Evolutionary conservation across 1,140 invertebrate species (phyloP), one percentile per base, ranked within the genome.

Genomic region (Luehdorfia chinensis): DNA sequence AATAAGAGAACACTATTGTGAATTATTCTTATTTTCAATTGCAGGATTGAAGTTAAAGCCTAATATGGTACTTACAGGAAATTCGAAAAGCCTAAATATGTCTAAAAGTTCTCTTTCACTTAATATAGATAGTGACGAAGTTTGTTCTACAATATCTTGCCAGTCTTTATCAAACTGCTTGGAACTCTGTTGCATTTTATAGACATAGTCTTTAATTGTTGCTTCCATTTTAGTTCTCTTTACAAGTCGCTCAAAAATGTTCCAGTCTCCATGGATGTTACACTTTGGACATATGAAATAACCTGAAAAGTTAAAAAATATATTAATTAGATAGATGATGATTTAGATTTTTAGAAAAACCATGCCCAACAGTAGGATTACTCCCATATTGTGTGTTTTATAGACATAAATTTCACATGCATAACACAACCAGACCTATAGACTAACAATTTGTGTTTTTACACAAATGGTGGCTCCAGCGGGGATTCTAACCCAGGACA

Each of bases 211-310:
- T 55, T 79, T 80, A 1, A 75, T 49, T 16, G 55, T 48, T 23
- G 71, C 66, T 49, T 73, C 74, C 19, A 86, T 45, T 63, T 87
- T 89, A 46, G 72, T 65, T 44, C 84, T 73, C 23, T 66, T 76
- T 8, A 92, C 66, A 45, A 88, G 60, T 50, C 85, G 78, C 53
- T 90, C 85, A 9, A 92, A 65, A 30, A 84, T 70, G 56, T 78
- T 79, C 90, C 90, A 92, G 11, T 89, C 74, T 9, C 90, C 90
- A 59, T 84, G 83, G 30, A 80, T 59, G 66, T 90, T 89, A 59
- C 92, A 93, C 45, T 75, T 88, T 15, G 90, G 87, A 67, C 92
- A 93, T 23, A 90, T 59, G 59, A 92, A 93, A 54, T 88, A 89
- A 31, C 92, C 92, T 93, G 56, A 4, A 67, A 41, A n/a, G n/a